Base-by-base conservation (phyloP, 2,797 vertebrate species). In the Cichlasoma orientale region DNA sequence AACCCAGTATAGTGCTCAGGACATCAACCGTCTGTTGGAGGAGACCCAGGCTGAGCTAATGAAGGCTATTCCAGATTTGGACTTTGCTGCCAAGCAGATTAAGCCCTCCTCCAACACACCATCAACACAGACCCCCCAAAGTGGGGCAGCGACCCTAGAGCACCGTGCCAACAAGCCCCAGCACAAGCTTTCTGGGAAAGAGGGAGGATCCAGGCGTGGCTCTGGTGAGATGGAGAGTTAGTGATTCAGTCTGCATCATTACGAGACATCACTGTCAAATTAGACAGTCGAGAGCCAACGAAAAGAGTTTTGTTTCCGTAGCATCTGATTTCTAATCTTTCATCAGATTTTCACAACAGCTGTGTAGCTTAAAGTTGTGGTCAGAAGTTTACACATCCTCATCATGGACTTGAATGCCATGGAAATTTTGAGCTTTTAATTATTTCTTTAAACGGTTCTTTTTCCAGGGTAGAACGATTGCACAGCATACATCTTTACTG, bases 1-100 rank as follows among this genome's bases (percentile, higher is more conserved):
- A 84, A 98, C 97, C 79, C 98, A 99, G 92, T 99, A 98, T 94
- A 99, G 98, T 0, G 96, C 98, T 90, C 98, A 98, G 94, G 98
- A 99, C 95, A 99, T 99, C 92, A 99, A 98, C 93, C 96, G 98
- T 23, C 96, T 99, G 7, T 95, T 99, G 93, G 98, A 99, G 87
- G 98, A 99, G 95, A 99, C 98, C 0, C 98, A 99, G 88, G 98
- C 97, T 0, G 98, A 99, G 93, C 94, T 99, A 36, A 97, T 99
- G 96, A 99, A 99, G 92, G 98, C 98, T 82, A 99, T 99, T 78
- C 98, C 98, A 0, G 98, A 99, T 93, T 94, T 99, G 92, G 98
- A 99, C 78, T 99, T 98, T 72, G 97, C 97, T 0, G 97, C 97
- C 93, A 99, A 98, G 93, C 97, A 97, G 92, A 97, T 98, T 78